A percentile compares a stretch with the other conserved stretches of the same genome.
Evolutionary conservation across 2,113 vertebrate species (phyloP).

Genomic region (Todiramphus saurophagus): DNA sequence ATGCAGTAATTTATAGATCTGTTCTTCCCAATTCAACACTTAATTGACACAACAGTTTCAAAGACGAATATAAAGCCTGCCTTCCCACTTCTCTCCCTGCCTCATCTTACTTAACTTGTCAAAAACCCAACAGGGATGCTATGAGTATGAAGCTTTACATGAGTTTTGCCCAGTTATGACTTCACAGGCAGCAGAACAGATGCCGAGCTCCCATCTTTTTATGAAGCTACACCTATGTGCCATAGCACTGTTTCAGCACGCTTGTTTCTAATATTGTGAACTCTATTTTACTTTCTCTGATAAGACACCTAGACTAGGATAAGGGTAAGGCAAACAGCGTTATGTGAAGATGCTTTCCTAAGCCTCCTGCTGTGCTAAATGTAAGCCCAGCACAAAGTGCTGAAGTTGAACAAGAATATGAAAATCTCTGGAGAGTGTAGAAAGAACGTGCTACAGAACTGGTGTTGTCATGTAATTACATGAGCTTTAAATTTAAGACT

Average conservation of each 20-base stretch:
- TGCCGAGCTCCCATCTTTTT: not conserved
- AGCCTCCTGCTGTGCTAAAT: not conserved
- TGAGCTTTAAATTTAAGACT: not conserved
- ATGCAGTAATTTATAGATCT: not conserved
- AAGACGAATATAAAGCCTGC: not conserved
- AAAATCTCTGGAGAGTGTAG: not conserved
- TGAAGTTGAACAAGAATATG: not conserved
- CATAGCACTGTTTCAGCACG: rapidly evolving
- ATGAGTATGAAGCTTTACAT: not conserved
- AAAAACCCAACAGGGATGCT: not conserved
- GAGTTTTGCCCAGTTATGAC: not conserved
- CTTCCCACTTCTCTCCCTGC: not conserved
- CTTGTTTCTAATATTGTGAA: not conserved
- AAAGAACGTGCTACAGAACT: not conserved
- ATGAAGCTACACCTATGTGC: not conserved
- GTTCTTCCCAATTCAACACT: not conserved
- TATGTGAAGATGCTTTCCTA: not conserved
- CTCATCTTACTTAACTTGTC: not conserved
- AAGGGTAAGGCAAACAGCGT: not conserved
- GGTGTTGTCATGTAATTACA: not conserved
- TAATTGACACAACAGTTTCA: not conserved
- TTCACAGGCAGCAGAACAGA: not conserved
- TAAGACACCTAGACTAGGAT: not conserved
- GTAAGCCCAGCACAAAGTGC: not conserved
- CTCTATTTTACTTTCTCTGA: not conserved